A percentile compares a stretch with the other conserved stretches of the same genome.
These are phyloP conservation scores for Euplagia quadripunctaria DNA, from an alignment of 2,888 invertebrate genomes.

Conservation along the genomic window DNA sequence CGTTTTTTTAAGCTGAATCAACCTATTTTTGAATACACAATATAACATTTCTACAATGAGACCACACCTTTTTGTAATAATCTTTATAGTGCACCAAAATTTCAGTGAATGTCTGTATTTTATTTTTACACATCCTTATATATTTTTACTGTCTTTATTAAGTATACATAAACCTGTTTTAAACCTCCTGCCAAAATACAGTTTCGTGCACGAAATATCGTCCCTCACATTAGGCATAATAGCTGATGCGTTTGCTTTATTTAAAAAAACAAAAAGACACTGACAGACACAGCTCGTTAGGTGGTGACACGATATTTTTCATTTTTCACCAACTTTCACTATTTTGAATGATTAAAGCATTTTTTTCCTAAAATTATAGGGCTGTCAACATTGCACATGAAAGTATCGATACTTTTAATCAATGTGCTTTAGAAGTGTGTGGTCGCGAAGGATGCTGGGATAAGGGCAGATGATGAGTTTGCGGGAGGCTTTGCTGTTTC, in stretches of 20 bases:
- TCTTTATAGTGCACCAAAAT: too few relatives aligned
- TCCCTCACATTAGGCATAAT: slow-evolving; percentile 67
- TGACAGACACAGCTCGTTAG: slow-evolving; percentile 78
- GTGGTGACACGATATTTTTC: slow-evolving; percentile 67
- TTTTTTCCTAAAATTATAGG: slow-evolving; percentile 59
- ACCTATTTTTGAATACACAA: too few relatives aligned
- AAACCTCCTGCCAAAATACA: slow-evolving; percentile 38
- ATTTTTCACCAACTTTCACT: slow-evolving; percentile 72
- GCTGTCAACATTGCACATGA: slow-evolving; percentile 15
- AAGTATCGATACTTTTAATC: slow-evolving; percentile 5
- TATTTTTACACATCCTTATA: not conserved
- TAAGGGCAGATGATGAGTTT: not conserved
- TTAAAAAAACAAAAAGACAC: slow-evolving; percentile 69
- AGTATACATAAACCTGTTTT: not conserved
- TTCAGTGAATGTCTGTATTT: not conserved
- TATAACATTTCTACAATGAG: too few relatives aligned
- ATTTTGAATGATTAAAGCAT: slow-evolving; percentile 73
- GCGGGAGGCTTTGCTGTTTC: not conserved
- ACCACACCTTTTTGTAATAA: too few relatives aligned
- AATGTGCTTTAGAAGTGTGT: not conserved
- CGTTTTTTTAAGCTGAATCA: too few relatives aligned
- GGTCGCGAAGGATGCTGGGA: not conserved
- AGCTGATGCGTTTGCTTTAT: slow-evolving; percentile 70
- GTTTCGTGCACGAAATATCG: slow-evolving; percentile 52
- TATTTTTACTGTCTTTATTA: not conserved